Conservation (phyloP, 2,888 invertebrate species). For the Nymphalis polychloros region DNA sequence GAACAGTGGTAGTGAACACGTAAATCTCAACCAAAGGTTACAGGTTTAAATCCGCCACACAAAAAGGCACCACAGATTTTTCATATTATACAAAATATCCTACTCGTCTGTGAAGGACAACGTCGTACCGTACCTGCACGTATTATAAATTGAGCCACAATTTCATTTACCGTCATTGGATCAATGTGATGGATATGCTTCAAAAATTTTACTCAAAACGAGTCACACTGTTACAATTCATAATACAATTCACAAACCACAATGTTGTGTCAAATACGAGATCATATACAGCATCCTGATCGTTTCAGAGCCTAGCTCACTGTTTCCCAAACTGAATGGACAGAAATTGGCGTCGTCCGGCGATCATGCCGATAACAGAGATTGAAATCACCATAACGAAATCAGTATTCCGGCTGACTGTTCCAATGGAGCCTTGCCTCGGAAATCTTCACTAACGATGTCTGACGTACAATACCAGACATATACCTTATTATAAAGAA, state of each 20-base stretch:
- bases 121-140: too few species aligned
- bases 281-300: not conserved
- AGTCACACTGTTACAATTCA: too few species aligned
- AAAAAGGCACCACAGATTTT: too few species aligned
- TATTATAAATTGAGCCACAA: too few species aligned
- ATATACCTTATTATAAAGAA: not conserved
- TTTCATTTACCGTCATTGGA: too few species aligned
- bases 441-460: conserved; percentile 19
- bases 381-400: conserved; percentile 61
- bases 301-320: conserved; percentile 9
- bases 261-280: not conserved
- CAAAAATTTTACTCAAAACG: too few species aligned
- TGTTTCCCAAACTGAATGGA: conserved; percentile 23
- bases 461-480: not conserved
- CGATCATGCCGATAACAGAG: conserved; percentile 46
- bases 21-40: too few species aligned
- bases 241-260: not conserved
- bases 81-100: too few species aligned
- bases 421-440: conserved; percentile 28
- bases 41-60: too few species aligned
- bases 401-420: conserved; percentile 47
- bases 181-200: too few species aligned
- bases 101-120: too few species aligned
- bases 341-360: conserved; percentile 51
- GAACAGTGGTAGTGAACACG: too few species aligned